Percentiles rank a stretch among this genome's conserved stretches.
Conservation (phyloP, 2,888 invertebrate genomes). For the Sarcophaga rosellei region DNA sequence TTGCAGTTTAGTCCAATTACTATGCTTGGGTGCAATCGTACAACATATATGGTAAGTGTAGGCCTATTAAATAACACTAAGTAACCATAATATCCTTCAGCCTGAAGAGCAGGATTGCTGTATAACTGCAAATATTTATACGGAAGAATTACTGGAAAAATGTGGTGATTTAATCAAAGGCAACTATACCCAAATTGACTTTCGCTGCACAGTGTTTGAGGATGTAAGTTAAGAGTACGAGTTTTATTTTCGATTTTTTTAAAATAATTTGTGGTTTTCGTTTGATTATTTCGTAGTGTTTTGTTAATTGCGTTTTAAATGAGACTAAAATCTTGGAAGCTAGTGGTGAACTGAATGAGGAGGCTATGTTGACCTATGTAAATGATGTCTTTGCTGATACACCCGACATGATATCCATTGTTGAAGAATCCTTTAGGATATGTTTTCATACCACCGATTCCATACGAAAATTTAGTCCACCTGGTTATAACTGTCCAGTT, state of each 20-base stretch:
- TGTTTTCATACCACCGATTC: constrained; percentile 1
- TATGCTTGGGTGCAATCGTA: too few relatives aligned
- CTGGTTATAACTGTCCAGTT: background rate
- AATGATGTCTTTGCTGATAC: background rate
- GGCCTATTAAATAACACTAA: background rate
- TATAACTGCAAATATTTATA: background rate
- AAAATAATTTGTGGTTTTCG: background rate
- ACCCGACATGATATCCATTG: constrained; percentile 8
- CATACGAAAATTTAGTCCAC: background rate
- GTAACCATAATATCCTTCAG: background rate
- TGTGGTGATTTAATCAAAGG: background rate
- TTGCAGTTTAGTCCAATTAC: too few relatives aligned
- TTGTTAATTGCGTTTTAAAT: constrained; percentile 22
- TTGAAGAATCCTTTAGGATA: constrained; percentile 24
- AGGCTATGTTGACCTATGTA: constrained; percentile 14
- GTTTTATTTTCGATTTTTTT: background rate
- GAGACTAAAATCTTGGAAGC: constrained; percentile 24
- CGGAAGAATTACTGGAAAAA: background rate
- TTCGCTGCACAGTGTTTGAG: background rate
- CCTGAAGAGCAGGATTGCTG: background rate
- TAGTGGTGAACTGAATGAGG: constrained; percentile 14
- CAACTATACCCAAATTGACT: background rate
- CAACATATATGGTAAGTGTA: background rate
- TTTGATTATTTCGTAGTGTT: constrained; percentile 5
- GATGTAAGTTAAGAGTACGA: background rate